Percentiles rank a stretch among this genome's conserved stretches.
Conservation (phyloP, 1,140 invertebrate species). For the Holcopasites calliopsidis region DNA sequence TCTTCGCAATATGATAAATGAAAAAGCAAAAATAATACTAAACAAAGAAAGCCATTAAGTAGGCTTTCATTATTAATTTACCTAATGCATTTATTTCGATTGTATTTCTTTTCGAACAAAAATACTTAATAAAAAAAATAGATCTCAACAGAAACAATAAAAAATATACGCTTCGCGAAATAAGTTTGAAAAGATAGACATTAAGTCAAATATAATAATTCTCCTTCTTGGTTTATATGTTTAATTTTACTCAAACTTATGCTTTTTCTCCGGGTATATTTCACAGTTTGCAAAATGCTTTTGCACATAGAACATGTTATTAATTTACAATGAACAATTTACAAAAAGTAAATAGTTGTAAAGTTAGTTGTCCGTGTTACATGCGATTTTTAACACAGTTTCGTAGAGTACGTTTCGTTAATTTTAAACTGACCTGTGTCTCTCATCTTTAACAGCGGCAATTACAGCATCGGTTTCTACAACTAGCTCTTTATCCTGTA, state of each 20-base stretch:
- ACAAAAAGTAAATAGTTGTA: no score
- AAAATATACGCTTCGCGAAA: neutral
- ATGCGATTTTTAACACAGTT: no score
- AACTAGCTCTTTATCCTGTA: slow-evolving; percentile 41
- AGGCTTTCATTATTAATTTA: slow-evolving; percentile 42
- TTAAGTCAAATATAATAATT: neutral
- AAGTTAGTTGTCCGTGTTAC: no score
- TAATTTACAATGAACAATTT: slow-evolving; percentile 40
- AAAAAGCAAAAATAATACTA: slow-evolving; percentile 24
- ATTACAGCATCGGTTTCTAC: slow-evolving; percentile 44
- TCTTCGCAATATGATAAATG: neutral
- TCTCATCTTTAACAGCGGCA: slow-evolving; percentile 49
- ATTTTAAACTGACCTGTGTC: slow-evolving; percentile 50
- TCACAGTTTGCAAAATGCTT: slow-evolving; percentile 19
- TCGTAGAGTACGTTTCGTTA: slow-evolving; percentile 5
- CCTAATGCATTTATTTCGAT: slow-evolving; percentile 37
- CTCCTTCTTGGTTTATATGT: neutral
- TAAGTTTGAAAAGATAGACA: neutral
- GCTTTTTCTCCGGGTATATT: slow-evolving; percentile 13
- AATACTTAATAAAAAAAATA: slow-evolving; percentile 35
- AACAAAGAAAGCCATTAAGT: slow-evolving; percentile 18
- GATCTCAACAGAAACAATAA: slow-evolving; percentile 1
- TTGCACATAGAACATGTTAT: slow-evolving; percentile 33
- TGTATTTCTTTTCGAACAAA: slow-evolving; percentile 47
- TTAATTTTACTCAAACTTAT: neutral